phyloP scores from a whole-genome alignment of 2,888 invertebrate genomes.

The Lasioglossum morio region DNA sequence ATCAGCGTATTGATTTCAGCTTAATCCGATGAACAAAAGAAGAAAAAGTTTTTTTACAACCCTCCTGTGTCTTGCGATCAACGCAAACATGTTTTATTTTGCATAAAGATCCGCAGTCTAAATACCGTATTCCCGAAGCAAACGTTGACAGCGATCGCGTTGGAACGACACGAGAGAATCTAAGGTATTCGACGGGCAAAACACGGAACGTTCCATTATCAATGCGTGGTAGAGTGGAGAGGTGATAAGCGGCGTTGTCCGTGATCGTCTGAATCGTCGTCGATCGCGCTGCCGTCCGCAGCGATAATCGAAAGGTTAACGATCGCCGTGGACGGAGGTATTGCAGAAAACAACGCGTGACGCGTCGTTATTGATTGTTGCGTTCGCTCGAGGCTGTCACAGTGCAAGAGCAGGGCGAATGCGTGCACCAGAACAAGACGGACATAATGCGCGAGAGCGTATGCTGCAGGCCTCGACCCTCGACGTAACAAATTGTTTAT shows the following conservation, averaged over 20 bases:
- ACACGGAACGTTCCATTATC: constrained; percentile 24
- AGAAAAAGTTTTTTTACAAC: too few relatives aligned
- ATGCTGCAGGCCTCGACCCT: constrained; percentile 64
- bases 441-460: constrained; percentile 59
- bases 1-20: too few relatives aligned
- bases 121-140: not conserved
- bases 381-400: constrained; percentile 48
- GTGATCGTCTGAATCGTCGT: constrained; percentile 34
- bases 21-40: too few relatives aligned
- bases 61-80: too few relatives aligned
- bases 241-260: constrained; percentile 39
- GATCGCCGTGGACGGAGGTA: constrained; percentile 62
- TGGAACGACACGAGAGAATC: not conserved
- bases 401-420: constrained; percentile 21
- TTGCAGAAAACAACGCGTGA: constrained; percentile 66
- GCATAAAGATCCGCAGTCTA: too few relatives aligned
- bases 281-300: constrained; percentile 53
- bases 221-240: constrained; percentile 19
- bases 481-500: constrained; percentile 80
- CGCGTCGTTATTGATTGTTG: constrained; percentile 69
- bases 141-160: not conserved
- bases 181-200: not conserved
- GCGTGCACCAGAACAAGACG: constrained; percentile 50
- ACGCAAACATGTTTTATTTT: too few relatives aligned
- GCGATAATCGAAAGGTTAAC: constrained; percentile 70